Evolutionary conservation across 2,113 vertebrate species (phyloP).

Genomic region (Prionailurus viverrinus): DNA sequence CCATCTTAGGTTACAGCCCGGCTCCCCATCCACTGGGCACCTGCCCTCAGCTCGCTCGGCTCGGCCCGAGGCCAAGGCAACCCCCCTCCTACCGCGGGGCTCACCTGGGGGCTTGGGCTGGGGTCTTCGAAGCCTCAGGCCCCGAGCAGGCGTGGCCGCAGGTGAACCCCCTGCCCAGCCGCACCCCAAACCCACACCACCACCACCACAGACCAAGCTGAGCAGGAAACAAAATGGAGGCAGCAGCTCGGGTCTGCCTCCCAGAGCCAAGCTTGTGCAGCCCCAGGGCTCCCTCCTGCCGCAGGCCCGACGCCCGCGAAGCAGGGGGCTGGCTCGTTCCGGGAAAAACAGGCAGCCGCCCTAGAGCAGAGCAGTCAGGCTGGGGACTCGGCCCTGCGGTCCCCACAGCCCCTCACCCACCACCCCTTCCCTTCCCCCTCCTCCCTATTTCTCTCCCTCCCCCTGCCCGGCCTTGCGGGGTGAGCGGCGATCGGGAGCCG

Average conservation of each 20-base stretch:
- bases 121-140: slow-evolving; percentile 79
- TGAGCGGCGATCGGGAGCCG: slow-evolving; percentile 68
- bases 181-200: slow-evolving; percentile 81
- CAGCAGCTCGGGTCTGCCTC: slow-evolving; percentile 81
- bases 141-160: slow-evolving; percentile 67
- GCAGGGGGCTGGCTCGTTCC: slow-evolving; percentile 45
- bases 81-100: slow-evolving; percentile 68
- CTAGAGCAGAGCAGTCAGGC: slow-evolving; percentile 49
- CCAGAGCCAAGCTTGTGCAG: slow-evolving; percentile 71
- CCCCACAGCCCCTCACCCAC: slow-evolving; percentile 72
- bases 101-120: slow-evolving; percentile 78
- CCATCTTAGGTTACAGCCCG: slow-evolving; percentile 84
- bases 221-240: slow-evolving; percentile 86
- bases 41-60: slow-evolving; percentile 70
- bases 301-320: slow-evolving; percentile 79
- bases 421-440: slow-evolving; percentile 57
- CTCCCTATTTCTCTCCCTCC: slow-evolving; percentile 60
- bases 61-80: slow-evolving; percentile 65
- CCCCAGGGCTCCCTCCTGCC: slow-evolving; percentile 71
- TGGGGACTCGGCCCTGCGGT: slow-evolving; percentile 52
- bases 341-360: slow-evolving; percentile 49
- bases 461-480: slow-evolving; percentile 72
- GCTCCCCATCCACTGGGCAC: slow-evolving; percentile 82
- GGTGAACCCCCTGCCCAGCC: slow-evolving; percentile 77
- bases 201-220: slow-evolving; percentile 79